Percentiles rank a stretch among this genome's conserved stretches.
phyloP scores from a whole-genome alignment of 1,140 invertebrate genomes.

The Calycopis cecrops region DNA sequence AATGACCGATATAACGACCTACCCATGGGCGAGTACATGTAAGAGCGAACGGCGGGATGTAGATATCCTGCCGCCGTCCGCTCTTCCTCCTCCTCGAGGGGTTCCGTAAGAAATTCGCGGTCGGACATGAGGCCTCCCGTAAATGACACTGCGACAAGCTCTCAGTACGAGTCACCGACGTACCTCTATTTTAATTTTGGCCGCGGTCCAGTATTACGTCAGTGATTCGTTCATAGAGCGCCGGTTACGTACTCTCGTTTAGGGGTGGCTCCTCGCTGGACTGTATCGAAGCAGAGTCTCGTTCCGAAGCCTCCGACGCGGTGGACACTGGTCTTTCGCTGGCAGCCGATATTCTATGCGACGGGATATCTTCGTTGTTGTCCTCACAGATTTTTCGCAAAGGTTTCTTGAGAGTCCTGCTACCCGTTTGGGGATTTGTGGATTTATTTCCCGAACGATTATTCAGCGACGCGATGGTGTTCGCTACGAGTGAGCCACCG shows the following conservation, averaged over 20 bases:
- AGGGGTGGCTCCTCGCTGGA: constrained; percentile 69
- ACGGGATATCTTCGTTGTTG: constrained; percentile 30
- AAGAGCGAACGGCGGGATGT: constrained; percentile 70
- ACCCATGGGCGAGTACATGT: constrained; percentile 73
- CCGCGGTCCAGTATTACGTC: constrained; percentile 66
- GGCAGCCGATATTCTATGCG: constrained; percentile 42
- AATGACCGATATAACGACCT: constrained; percentile 46
- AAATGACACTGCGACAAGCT: constrained; percentile 65
- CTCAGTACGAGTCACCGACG: constrained; percentile 57
- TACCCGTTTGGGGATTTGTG: constrained; percentile 40
- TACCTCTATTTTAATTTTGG: constrained; percentile 68
- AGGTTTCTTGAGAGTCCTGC: constrained; percentile 39
- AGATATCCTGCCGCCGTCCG: constrained; percentile 51
- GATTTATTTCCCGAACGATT: constrained; percentile 48
- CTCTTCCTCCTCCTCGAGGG: constrained; percentile 65
- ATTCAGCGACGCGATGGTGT: constrained; percentile 68
- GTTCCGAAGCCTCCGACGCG: constrained; percentile 62
- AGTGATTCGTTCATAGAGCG: constrained; percentile 54
- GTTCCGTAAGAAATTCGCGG: constrained; percentile 64
- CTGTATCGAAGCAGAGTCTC: constrained; percentile 65
- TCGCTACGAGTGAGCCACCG: constrained; percentile 69
- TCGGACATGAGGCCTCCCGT: constrained; percentile 66
- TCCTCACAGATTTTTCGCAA: constrained; percentile 36
- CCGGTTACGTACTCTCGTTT: constrained; percentile 66
- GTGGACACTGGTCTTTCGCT: constrained; percentile 64